Percentiles rank a stretch among this genome's conserved stretches.
These are phyloP conservation scores for Lamprologus speciosus DNA, from an alignment of 2,113 vertebrate genomes.

Conservation along the genomic window DNA sequence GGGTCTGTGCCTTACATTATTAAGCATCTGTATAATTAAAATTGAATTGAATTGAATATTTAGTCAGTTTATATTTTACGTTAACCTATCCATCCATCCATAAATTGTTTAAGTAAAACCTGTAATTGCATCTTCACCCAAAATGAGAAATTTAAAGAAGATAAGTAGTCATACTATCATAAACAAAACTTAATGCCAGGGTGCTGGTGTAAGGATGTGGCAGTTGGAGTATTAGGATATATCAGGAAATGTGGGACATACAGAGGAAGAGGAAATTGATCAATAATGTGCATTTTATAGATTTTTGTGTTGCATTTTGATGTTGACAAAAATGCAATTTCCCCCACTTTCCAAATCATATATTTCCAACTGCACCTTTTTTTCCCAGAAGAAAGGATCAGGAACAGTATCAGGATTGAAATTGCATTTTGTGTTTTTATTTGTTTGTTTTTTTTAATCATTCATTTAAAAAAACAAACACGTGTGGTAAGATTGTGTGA, in stretches of 20 bases:
- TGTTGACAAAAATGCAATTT: neutral
- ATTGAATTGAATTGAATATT: neutral
- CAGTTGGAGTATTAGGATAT: rapidly evolving
- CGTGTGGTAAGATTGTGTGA: neutral
- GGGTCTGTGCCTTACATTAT: neutral
- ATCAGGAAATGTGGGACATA: neutral
- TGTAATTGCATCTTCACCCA: neutral
- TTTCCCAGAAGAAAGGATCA: neutral
- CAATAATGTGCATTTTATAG: neutral
- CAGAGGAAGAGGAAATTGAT: neutral
- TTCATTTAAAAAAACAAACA: neutral
- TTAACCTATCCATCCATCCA: neutral
- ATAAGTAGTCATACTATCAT: neutral
- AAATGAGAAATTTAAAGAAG: neutral
- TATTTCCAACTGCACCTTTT: neutral
- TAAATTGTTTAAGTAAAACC: neutral
- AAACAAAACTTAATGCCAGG: neutral
- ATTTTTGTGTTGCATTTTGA: neutral
- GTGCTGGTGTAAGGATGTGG: neutral
- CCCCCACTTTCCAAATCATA: neutral
- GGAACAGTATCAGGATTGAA: neutral
- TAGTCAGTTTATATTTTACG: neutral
- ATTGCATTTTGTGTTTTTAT: rapidly evolving
- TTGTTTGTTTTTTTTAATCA: neutral
- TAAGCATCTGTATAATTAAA: neutral